A percentile compares a stretch with the other conserved stretches of the same genome.
Evolutionary conservation across 2,797 vertebrate genomes (phyloP).

Genomic region (Philypnodon macrostomus): DNA sequence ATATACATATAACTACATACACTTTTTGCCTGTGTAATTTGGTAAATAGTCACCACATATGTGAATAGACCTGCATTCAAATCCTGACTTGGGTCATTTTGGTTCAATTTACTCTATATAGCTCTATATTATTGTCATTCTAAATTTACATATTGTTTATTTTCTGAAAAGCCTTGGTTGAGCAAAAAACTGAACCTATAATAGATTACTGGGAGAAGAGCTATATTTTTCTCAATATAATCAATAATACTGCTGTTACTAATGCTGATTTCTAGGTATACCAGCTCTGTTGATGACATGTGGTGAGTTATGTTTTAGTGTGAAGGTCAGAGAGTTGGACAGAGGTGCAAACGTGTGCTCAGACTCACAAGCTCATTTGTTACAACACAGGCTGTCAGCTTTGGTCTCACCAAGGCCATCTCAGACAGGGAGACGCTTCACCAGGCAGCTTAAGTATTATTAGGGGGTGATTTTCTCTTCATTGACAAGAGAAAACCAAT

Average conservation of each 20-base stretch:
- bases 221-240: too few species aligned
- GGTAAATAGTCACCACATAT: background rate
- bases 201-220: too few species aligned
- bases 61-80: background rate
- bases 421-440: background rate
- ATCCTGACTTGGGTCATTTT: background rate
- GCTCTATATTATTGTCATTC: background rate
- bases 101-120: background rate
- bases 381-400: background rate
- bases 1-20: too few species aligned
- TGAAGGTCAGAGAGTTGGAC: conserved; percentile 3
- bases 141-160: too few species aligned
- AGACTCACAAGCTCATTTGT: conserved; percentile 1
- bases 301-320: background rate
- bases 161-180: too few species aligned
- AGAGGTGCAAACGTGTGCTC: background rate
- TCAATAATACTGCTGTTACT: too few species aligned
- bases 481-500: background rate
- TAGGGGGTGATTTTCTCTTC: background rate
- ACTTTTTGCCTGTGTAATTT: background rate
- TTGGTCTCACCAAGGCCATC: background rate
- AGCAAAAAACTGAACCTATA: too few species aligned
- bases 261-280: too few species aligned
- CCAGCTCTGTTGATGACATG: background rate
- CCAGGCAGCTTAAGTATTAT: background rate